A percentile compares a stretch with the other conserved stretches of the same genome.
phyloP scores from a whole-genome alignment of 2,888 invertebrate genomes.

The Amphipoea oculea region DNA sequence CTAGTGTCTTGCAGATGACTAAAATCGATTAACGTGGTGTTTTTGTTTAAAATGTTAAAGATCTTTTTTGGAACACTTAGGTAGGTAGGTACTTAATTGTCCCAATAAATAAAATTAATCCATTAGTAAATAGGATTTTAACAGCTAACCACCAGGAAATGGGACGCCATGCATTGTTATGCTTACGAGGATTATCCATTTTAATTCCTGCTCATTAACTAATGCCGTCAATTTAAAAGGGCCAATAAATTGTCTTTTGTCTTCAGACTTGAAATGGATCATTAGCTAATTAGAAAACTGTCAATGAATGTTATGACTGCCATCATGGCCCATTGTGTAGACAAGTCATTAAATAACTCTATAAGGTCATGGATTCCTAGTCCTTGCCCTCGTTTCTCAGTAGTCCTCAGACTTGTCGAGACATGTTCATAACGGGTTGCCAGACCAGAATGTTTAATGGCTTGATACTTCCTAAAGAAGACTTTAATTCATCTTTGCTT shows the following conservation, averaged over 20 bases:
- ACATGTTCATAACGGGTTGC: conserved; percentile 63
- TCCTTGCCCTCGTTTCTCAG: conserved; percentile 58
- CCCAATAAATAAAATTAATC: no score
- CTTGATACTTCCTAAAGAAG: conserved; percentile 62
- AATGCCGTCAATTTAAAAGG: background rate
- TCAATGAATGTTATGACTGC: conserved; percentile 14
- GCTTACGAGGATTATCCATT: background rate
- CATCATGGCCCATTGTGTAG: conserved; percentile 12
- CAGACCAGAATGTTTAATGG: conserved; percentile 60
- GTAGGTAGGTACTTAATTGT: background rate
- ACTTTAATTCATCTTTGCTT: conserved; percentile 47
- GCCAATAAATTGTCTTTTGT: background rate
- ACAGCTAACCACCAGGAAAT: background rate
- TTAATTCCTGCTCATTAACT: conserved; percentile 5
- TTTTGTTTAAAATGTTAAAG: background rate
- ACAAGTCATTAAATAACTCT: conserved; percentile 13
- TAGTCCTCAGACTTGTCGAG: conserved; percentile 63
- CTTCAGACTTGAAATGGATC: background rate
- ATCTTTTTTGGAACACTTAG: background rate
- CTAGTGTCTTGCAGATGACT: background rate
- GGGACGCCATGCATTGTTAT: background rate
- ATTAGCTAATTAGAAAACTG: conserved; percentile 26
- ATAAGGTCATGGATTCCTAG: conserved; percentile 46
- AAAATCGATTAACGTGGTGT: background rate
- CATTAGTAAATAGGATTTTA: background rate